Evolutionary conservation across 2,797 vertebrate species (phyloP).

Genomic region (Astyanax mexicanus): DNA sequence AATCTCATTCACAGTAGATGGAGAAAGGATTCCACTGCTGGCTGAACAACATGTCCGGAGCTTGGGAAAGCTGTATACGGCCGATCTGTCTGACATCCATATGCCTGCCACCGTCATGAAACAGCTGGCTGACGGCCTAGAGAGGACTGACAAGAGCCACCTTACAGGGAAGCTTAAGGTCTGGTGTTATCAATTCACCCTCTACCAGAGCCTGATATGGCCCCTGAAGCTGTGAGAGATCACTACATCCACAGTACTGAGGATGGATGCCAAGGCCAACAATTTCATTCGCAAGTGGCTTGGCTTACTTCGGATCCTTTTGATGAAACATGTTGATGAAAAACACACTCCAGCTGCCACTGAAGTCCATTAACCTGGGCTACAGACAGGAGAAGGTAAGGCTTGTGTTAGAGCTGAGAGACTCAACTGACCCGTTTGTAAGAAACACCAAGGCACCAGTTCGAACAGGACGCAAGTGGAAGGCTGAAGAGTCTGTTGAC

Average conservation of each 20-base stretch:
- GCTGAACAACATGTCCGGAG: not conserved
- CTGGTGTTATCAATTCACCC: too few species aligned
- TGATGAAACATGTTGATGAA: too few species aligned
- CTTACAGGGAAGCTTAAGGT: too few species aligned
- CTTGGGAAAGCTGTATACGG: constrained; percentile 27
- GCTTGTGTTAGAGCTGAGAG: not conserved
- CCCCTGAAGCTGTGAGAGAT: not conserved
- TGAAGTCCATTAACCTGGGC: too few species aligned
- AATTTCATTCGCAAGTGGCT: not conserved
- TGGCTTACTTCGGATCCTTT: not conserved
- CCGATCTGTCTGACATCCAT: constrained; percentile 27
- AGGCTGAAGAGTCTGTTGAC: not conserved
- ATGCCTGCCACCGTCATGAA: too few species aligned
- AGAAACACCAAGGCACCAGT: constrained; percentile 2
- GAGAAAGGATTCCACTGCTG: constrained; percentile 15
- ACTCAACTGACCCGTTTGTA: constrained; percentile 15
- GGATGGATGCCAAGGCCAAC: too few species aligned
- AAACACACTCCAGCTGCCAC: too few species aligned
- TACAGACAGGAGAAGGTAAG: constrained; percentile 17
- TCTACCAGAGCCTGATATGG: constrained; percentile 33
- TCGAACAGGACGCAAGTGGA: not conserved
- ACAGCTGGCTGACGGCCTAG: too few species aligned
- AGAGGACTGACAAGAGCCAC: too few species aligned
- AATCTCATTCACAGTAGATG: constrained; percentile 1
- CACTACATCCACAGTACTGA: too few species aligned